Base-by-base conservation (phyloP, 2,113 vertebrate species). In the Cariama cristata region DNA sequence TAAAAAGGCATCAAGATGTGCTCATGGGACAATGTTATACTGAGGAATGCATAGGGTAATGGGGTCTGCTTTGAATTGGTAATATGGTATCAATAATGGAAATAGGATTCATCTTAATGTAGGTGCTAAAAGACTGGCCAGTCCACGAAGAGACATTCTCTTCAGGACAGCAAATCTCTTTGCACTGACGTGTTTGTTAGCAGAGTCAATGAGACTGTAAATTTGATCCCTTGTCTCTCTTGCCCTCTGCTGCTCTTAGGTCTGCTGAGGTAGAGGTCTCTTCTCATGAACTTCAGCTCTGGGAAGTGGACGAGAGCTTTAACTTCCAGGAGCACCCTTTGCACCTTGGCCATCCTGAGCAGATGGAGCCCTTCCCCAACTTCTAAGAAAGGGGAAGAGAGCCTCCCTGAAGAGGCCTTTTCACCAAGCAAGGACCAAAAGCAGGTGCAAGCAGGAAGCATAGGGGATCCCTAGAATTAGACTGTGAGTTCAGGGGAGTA, bases 91-190 rank as follows among this genome's bases (percentile, higher is more conserved):
- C 35, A 74, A 12, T 72, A 94, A 33, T 53, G 32, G 88, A 85
- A 88, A 66, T 30, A 26, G n/a, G 35, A 79, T 93, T 95, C 8
- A 32, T 26, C 19, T 73, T 79, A 58, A 33, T 38, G 38, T 32
- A 56, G 30, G 12, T 72, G 24, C 40, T 64, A 42, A 91, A 81
- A 91, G 32, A 45, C n/a, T 35, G 76, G 18, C 73, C 2, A 0
- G 89, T 60, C 60, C 64, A 62, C 1, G 11, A 81, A 88, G 24
- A 79, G 47, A 22, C 69, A 45, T 68, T 94, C 64, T 52, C 49
- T 73, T 53, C 80, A 18, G 80, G 83, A 86, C 86, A 95, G 66
- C 68, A 88, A 52, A 93, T 82, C 72, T 92, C 47, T 84, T 76
- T 44, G 90, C 30, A 2, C 27, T 58, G 35, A 12, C n/a, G 40